Percentiles rank a stretch among this genome's conserved stretches.
These are phyloP conservation scores for Cephonodes hylas DNA, from an alignment of 2,888 invertebrate genomes.

Conservation along the genomic window DNA sequence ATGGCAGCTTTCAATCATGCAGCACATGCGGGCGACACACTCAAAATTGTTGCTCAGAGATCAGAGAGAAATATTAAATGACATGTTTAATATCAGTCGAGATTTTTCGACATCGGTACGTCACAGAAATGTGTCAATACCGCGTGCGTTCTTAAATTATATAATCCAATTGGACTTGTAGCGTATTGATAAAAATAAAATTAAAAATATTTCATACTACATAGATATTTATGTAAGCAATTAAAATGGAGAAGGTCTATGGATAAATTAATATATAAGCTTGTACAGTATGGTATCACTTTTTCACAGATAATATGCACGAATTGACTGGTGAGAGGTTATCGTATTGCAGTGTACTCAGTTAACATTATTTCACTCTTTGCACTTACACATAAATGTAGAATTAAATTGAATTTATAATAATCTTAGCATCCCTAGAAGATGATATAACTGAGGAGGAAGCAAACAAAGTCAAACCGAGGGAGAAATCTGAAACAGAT, in stretches of 20 bases:
- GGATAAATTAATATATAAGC: too few species aligned
- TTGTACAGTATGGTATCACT: too few species aligned
- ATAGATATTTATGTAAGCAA: too few species aligned
- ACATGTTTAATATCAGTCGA: constrained; percentile 40
- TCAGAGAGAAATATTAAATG: constrained; percentile 56
- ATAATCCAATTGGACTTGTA: neutral
- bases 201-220: neutral
- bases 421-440: too few species aligned
- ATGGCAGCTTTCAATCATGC: constrained; percentile 63
- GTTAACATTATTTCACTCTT: too few species aligned
- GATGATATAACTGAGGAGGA: too few species aligned
- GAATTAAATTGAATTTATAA: too few species aligned
- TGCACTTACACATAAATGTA: neutral
- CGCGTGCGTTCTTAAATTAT: neutral
- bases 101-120: constrained; percentile 21
- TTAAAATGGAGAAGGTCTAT: too few species aligned
- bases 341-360: too few species aligned
- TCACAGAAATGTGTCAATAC: neutral
- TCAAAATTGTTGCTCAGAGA: constrained; percentile 60
- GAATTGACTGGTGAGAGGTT: too few species aligned
- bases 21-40: constrained; percentile 61
- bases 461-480: neutral
- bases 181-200: neutral
- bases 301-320: too few species aligned
- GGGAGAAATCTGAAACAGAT: neutral